Evolutionary conservation across 2,113 vertebrate species (phyloP).

Genomic region (Bagarius yarrelli): DNA sequence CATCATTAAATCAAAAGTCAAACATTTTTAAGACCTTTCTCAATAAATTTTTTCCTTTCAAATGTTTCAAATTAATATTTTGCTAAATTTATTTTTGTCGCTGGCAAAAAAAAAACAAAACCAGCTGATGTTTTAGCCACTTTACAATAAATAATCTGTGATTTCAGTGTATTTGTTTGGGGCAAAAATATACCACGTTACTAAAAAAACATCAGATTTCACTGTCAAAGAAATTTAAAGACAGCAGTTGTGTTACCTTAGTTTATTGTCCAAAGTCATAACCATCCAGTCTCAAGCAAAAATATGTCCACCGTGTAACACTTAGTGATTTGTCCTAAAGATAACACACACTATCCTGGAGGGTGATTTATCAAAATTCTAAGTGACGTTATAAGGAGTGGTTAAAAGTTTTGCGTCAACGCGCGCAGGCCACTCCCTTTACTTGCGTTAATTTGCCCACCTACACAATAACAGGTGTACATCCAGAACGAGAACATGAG

Average conservation of each 20-base stretch:
- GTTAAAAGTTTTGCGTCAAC: not conserved
- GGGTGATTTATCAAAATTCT: slow-evolving; percentile 4
- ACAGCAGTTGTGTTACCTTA: slow-evolving; percentile 1
- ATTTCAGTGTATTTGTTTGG: not conserved
- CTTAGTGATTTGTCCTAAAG: not conserved
- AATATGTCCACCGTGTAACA: not conserved
- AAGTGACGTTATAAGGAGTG: slow-evolving; percentile 31
- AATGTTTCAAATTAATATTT: too few species aligned
- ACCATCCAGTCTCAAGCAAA: slow-evolving; percentile 10
- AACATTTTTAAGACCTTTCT: too few species aligned
- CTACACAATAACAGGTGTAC: slow-evolving; percentile 10
- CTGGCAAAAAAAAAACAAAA: not conserved
- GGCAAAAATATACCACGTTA: not conserved
- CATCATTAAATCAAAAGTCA: not conserved
- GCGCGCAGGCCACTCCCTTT: not conserved
- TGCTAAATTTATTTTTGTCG: not conserved
- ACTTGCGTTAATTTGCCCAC: not conserved
- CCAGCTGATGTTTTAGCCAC: not conserved
- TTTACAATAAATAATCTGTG: not conserved
- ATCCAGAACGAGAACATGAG: not conserved
- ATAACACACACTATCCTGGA: not conserved
- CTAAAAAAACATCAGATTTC: not conserved
- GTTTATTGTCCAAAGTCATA: slow-evolving; percentile 33
- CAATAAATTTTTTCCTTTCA: too few species aligned
- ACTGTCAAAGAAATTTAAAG: not conserved